Percentiles rank a stretch among this genome's conserved stretches.
phyloP scores from a whole-genome alignment of 2,888 invertebrate genomes.

The Lamproptera curius region DNA sequence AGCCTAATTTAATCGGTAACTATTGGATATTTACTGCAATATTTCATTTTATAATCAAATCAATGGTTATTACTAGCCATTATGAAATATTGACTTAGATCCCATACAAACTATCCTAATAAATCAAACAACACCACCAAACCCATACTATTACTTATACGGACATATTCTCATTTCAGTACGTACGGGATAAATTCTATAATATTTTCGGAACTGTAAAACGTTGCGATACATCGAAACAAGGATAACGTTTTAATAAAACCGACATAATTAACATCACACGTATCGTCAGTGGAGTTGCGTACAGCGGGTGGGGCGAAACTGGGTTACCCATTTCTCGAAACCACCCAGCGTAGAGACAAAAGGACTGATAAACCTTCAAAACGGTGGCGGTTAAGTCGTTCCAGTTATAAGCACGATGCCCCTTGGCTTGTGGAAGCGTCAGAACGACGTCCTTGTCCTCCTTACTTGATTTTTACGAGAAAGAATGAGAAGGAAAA shows the following conservation, averaged over 20 bases:
- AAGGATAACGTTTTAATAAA: constrained; percentile 32
- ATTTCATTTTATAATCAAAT: too few species aligned
- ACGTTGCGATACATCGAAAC: constrained; percentile 9
- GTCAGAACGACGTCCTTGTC: constrained; percentile 9
- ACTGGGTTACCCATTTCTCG: constrained; percentile 73
- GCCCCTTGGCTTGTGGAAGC: constrained; percentile 12
- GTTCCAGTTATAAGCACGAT: background rate
- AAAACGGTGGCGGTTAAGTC: constrained; percentile 10
- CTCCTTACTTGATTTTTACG: background rate
- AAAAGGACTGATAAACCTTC: constrained; percentile 36
- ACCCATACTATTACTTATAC: too few species aligned
- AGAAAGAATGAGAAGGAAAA: constrained; percentile 9
- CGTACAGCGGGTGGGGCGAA: constrained; percentile 55
- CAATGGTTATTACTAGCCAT: too few species aligned
- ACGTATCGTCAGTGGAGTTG: constrained; percentile 32
- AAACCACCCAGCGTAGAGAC: constrained; percentile 35
- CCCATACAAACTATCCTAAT: too few species aligned
- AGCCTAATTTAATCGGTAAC: too few species aligned
- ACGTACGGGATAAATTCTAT: background rate
- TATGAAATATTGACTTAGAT: too few species aligned
- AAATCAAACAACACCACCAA: too few species aligned
- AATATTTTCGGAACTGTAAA: background rate
- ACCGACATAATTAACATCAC: constrained; percentile 59
- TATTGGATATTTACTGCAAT: too few species aligned
- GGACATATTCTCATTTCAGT: too few species aligned